These are phyloP conservation scores for Chaetops frenatus DNA, from an alignment of 2,113 vertebrate species.

Conservation along the genomic window DNA sequence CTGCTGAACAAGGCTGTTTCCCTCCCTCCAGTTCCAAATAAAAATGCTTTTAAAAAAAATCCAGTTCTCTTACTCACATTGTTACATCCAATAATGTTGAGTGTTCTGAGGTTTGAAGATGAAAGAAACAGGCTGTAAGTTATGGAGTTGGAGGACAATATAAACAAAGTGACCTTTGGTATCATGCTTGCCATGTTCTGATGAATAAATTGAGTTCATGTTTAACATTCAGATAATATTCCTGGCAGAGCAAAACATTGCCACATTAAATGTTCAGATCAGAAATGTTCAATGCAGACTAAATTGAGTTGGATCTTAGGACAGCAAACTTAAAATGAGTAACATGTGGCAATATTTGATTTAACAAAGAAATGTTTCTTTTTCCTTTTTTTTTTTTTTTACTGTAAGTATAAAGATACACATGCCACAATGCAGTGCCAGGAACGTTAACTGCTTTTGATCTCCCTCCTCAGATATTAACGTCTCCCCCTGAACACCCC, in stretches of 20 bases:
- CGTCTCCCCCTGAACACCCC: constrained; percentile 45
- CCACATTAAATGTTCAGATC: constrained; percentile 77
- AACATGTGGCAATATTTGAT: constrained; percentile 77
- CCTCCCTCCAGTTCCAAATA: not conserved
- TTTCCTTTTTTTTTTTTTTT: constrained; percentile 12
- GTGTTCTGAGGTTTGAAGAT: constrained; percentile 50
- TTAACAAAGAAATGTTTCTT: constrained; percentile 71
- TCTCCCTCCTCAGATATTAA: constrained; percentile 78
- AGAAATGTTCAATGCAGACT: constrained; percentile 73
- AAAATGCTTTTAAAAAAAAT: not conserved
- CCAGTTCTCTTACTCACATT: not conserved
- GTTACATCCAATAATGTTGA: constrained; percentile 44
- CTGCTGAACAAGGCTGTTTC: not conserved
- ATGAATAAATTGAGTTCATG: constrained; percentile 72
- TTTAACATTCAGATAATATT: constrained; percentile 70
- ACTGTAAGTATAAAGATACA: constrained; percentile 74
- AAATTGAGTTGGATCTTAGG: constrained; percentile 74
- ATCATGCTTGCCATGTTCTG: constrained; percentile 61
- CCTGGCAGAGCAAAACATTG: constrained; percentile 61
- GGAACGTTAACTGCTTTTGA: constrained; percentile 75
- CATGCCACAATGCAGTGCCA: constrained; percentile 59
- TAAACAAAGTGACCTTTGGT: constrained; percentile 61
- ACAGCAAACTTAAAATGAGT: constrained; percentile 73
- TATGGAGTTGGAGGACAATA: constrained; percentile 47
- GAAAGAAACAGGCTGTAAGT: constrained; percentile 44